A percentile compares a stretch with the other conserved stretches of the same genome.
Conservation (phyloP, 2,113 vertebrate genomes). For the Promerops cafer region DNA sequence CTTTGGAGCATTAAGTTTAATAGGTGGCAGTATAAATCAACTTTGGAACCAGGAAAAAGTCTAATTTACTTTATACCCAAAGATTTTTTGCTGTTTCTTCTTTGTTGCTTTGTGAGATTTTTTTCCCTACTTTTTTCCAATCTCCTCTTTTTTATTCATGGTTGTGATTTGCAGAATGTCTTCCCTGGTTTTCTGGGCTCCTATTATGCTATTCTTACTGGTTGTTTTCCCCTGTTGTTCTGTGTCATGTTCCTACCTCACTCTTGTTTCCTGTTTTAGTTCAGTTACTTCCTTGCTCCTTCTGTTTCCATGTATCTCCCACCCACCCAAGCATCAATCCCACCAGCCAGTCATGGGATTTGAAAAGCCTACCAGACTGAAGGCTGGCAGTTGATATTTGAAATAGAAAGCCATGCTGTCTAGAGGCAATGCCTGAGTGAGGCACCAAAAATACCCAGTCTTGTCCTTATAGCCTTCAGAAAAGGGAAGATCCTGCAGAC, state of each 20-base stretch:
- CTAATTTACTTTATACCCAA: background rate
- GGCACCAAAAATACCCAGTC: background rate
- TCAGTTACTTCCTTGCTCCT: background rate
- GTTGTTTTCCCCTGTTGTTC: background rate
- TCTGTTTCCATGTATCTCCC: background rate
- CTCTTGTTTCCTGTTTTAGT: background rate
- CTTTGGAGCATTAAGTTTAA: background rate
- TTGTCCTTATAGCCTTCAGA: background rate
- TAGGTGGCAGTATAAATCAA: background rate
- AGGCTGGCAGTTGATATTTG: background rate
- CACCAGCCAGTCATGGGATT: background rate
- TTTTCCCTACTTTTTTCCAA: background rate
- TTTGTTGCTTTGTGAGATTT: background rate
- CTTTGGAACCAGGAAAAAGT: background rate
- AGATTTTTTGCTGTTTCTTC: background rate
- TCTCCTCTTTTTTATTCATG: background rate
- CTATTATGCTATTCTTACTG: background rate
- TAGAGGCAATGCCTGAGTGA: background rate
- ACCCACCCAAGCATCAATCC: background rate
- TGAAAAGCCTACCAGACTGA: background rate
- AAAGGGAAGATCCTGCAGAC: background rate
- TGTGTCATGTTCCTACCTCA: background rate
- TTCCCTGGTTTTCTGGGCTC: background rate
- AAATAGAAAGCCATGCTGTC: background rate
- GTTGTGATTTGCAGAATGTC: background rate